phyloP scores from a whole-genome alignment of 2,113 vertebrate genomes.

The Thamnophis sirtalis region DNA sequence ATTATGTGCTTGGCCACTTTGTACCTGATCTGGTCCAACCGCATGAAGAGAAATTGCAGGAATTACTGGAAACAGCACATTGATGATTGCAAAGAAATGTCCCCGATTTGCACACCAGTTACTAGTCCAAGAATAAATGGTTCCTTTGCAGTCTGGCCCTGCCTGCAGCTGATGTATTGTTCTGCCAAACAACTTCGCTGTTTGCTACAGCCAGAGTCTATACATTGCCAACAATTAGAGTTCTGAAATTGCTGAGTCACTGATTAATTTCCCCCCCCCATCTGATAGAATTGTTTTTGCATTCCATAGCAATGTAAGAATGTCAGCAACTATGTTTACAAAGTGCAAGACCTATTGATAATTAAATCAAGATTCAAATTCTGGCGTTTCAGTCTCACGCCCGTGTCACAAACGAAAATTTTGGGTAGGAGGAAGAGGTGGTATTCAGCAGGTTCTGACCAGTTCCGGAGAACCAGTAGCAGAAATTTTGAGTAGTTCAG shows the following conservation, averaged over 20 bases:
- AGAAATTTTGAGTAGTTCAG: too few species aligned
- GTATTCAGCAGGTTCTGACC: too few species aligned
- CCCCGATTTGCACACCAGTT: not conserved
- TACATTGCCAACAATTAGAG: not conserved
- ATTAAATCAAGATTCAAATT: not conserved
- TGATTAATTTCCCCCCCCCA: not conserved
- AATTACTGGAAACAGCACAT: not conserved
- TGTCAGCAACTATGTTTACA: not conserved
- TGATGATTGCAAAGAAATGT: not conserved
- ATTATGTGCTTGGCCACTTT: not conserved
- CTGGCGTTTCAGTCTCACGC: not conserved
- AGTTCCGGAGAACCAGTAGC: too few species aligned
- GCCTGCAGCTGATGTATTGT: conserved; percentile 4
- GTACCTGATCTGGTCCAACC: not conserved
- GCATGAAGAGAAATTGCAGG: not conserved
- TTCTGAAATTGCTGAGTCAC: not conserved
- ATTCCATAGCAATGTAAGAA: not conserved
- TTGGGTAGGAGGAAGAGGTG: not conserved
- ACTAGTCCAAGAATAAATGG: not conserved
- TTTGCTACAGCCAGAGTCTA: not conserved
- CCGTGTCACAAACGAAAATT: not conserved
- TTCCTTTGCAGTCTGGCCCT: not conserved
- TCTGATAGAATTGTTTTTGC: not conserved
- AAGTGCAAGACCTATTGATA: not conserved
- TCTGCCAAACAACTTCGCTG: not conserved